Evolutionary conservation across 1,140 invertebrate species (phyloP).

Genomic region (Ceratina japonica): DNA sequence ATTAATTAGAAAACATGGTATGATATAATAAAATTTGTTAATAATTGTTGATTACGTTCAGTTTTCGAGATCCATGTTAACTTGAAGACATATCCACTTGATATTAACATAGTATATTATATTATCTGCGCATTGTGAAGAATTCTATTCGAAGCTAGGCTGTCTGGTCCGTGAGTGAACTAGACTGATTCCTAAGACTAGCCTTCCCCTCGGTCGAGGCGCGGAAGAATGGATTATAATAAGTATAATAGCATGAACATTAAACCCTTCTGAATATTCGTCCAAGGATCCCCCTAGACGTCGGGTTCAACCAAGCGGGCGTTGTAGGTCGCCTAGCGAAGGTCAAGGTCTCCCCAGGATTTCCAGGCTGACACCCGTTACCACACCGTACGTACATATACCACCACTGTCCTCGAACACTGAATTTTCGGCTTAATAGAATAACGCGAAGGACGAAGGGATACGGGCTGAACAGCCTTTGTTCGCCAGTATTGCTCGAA

Average conservation of each 20-base stretch:
- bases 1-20: no score
- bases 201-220: constrained; percentile 34
- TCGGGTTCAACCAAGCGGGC: constrained; percentile 64
- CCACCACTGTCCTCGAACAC: background rate
- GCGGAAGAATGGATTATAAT: constrained; percentile 59
- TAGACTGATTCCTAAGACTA: constrained; percentile 43
- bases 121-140: background rate
- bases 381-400: constrained; percentile 1
- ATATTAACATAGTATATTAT: no score
- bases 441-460: constrained; percentile 13
- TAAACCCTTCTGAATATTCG: constrained; percentile 55
- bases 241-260: constrained; percentile 57
- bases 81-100: no score
- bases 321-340: constrained; percentile 75
- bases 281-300: constrained; percentile 44
- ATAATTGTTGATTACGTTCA: no score
- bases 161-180: constrained; percentile 44
- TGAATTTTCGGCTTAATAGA: constrained; percentile 35
- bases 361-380: constrained; percentile 2
- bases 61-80: no score
- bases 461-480: constrained; percentile 24
- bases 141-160: background rate
- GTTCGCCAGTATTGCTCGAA: background rate
- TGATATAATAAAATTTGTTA: no score
- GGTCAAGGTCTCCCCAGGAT: constrained; percentile 73